Percentiles rank a stretch among this genome's conserved stretches.
Conservation (phyloP, 2,888 invertebrate species). For the Drosophila meridionalis region DNA sequence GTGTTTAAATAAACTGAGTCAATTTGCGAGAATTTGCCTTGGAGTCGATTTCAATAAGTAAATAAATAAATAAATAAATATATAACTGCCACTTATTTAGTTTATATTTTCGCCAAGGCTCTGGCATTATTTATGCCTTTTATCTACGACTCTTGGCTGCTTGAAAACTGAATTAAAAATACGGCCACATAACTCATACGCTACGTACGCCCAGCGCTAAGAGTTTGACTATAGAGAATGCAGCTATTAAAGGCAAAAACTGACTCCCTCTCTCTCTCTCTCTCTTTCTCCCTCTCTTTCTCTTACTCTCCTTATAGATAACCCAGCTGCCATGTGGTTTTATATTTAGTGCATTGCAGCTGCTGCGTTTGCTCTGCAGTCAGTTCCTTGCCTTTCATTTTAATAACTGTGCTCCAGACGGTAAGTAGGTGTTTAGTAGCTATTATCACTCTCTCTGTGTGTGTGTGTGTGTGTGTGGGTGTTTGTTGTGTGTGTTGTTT, state of each 20-base stretch:
- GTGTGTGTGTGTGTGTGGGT: constrained; percentile 25
- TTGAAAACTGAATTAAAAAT: constrained; percentile 29
- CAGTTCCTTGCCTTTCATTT: constrained; percentile 42
- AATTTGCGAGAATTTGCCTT: background rate
- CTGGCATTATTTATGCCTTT: background rate
- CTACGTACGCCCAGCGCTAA: constrained; percentile 4
- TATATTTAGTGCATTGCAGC: constrained; percentile 35
- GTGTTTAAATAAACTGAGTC: constrained; percentile 4
- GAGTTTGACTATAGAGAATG: constrained; percentile 30
- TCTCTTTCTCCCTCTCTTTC: background rate
- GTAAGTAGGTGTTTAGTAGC: constrained; percentile 76
- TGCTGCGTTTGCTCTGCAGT: constrained; percentile 9
- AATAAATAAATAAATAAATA: background rate
- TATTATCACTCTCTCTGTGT: constrained; percentile 59
- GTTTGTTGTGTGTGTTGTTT: constrained; percentile 45
- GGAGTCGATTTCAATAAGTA: constrained; percentile 2
- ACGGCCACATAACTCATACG: constrained; percentile 47
- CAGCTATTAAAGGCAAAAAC: constrained; percentile 38
- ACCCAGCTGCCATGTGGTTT: constrained; percentile 37
- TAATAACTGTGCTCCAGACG: constrained; percentile 60
- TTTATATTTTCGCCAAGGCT: background rate
- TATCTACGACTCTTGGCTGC: background rate
- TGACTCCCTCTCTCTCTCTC: background rate
- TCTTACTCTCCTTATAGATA: constrained; percentile 31
- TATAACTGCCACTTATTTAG: background rate